Base-by-base conservation (phyloP, 1,140 invertebrate species). In the Semibalanus balanoides region DNA sequence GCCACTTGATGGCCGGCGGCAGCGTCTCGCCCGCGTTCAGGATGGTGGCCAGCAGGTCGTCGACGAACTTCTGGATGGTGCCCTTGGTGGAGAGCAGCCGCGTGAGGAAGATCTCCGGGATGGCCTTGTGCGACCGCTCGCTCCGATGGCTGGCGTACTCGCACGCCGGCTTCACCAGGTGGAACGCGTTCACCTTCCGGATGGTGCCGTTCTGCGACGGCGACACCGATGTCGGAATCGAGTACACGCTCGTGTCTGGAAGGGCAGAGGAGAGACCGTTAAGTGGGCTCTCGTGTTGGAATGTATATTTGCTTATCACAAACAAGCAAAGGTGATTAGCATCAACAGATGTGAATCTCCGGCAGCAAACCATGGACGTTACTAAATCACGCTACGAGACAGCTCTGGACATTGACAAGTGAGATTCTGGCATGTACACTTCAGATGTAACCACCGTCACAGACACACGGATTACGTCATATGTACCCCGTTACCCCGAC, bases 51-150 rank as follows among this genome's bases (percentile, higher is more conserved):
- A 96, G 92, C 83, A 98, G 97, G 83, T 97, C 95, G 82, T 97
- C 95, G 22, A 98, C 93, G 85, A 96, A 98, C 83, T 97, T 96
- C 83, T 97, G 94, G 74, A 98, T 91, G 14, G 95, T 97, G 29
- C 95, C 95, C 85, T 97, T 97, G 0, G 94, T 96, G 31, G 95
- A 96, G 0, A 98, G 84, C 27, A 97, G 85, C 79, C 95, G 86
- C 11, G 95, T 97, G 74, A 97, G 87, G 83, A 96, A 97, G 82
- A 97, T 96, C 86, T 98, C 95, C 0, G 95, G 94, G 79, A 97
- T 96, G 14, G 93, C 93, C 88, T 95, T 96, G 82, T 94, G 93
- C 29, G 90, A 72, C 85, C 77, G 74, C 76, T 80, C 78, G 75
- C 76, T 75, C 74, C 79, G 77, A 75, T 79, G 78, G 73, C 77